A percentile compares a stretch with the other conserved stretches of the same genome.
phyloP scores from a whole-genome alignment of 2,797 vertebrate species.

The Mareca strepera region DNA sequence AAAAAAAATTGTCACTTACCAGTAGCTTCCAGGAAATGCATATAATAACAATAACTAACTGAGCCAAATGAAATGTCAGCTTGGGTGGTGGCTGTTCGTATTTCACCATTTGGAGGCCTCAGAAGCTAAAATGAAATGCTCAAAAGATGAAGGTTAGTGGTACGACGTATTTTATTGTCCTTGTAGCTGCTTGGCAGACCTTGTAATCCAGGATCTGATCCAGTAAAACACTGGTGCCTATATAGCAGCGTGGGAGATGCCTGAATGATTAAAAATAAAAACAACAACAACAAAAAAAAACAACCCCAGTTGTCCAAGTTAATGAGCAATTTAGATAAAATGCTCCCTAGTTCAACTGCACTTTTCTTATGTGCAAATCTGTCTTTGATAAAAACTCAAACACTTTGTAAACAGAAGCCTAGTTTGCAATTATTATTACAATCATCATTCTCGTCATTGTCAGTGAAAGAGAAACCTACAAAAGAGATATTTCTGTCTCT shows the following conservation, averaged over 20 bases:
- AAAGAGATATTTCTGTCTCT: neutral
- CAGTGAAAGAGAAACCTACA: neutral
- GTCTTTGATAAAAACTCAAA: neutral
- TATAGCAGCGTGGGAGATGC: neutral
- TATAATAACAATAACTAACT: neutral
- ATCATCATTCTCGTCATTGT: accelerated
- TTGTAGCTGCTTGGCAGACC: neutral
- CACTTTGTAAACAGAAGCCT: neutral
- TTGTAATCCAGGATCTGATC: neutral
- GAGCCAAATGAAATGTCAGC: neutral
- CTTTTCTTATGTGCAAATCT: neutral
- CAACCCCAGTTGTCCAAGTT: neutral
- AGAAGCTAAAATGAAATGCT: neutral
- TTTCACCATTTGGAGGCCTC: neutral
- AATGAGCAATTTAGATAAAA: conserved; percentile 11
- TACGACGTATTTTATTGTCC: neutral
- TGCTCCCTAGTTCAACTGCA: neutral
- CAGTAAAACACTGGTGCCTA: neutral
- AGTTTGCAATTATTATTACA: neutral
- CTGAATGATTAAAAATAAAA: conserved; percentile 34
- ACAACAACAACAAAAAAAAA: neutral
- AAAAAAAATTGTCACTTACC: neutral
- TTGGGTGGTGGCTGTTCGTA: neutral
- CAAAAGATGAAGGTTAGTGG: neutral
- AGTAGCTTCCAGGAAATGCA: conserved; percentile 16